Evolutionary conservation across 2,797 vertebrate species (phyloP).

Genomic region (Picus viridis): DNA sequence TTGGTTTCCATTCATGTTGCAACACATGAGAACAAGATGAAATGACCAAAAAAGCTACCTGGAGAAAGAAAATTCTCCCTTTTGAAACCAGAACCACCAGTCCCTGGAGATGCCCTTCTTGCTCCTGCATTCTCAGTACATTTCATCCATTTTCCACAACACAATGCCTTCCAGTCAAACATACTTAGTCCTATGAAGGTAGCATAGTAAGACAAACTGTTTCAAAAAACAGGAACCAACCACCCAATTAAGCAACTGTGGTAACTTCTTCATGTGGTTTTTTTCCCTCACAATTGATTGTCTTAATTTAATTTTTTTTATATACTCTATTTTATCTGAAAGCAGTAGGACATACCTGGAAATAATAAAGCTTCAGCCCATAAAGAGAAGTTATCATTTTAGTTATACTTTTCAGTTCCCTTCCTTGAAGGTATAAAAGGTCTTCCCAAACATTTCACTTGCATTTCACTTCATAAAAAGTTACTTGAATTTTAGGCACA

Average conservation of each 20-base stretch:
- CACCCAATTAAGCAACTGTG: neutral
- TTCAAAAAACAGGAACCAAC: neutral
- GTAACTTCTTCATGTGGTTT: neutral
- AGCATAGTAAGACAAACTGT: neutral
- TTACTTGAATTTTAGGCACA: neutral
- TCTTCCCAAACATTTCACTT: neutral
- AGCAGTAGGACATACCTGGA: neutral
- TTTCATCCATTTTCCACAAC: neutral
- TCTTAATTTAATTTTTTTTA: neutral
- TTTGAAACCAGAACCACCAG: neutral
- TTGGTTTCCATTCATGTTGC: neutral
- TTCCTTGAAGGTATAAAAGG: neutral
- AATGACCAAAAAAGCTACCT: neutral
- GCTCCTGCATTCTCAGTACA: neutral
- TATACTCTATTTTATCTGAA: neutral
- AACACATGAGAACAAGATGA: neutral
- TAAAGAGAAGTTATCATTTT: neutral
- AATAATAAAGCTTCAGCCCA: neutral
- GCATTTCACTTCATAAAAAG: no score
- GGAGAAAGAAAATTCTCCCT: neutral
- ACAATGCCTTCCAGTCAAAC: neutral
- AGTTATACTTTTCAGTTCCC: neutral
- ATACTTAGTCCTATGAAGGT: neutral
- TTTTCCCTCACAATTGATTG: neutral
- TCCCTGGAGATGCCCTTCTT: neutral